Evolutionary conservation across 2,888 invertebrate species (phyloP).

Genomic region (Diachrysia chrysitis): DNA sequence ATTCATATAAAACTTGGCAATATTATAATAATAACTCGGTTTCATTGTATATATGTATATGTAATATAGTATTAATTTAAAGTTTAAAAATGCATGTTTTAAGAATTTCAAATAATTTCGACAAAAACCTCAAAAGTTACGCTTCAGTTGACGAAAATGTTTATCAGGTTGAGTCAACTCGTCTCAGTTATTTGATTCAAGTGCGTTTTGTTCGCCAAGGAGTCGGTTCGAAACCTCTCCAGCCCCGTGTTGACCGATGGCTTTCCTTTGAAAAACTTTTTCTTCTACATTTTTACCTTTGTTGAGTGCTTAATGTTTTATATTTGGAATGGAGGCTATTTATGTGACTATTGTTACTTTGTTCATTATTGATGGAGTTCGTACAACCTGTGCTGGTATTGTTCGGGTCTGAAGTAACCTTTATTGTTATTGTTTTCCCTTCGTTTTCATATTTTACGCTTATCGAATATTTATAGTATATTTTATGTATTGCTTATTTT

Average conservation of each 20-base stretch:
- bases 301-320: slow-evolving; percentile 12
- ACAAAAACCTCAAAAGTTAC: background rate
- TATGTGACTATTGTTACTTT: slow-evolving; percentile 8
- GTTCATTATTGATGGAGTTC: slow-evolving; percentile 2
- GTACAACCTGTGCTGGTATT: background rate
- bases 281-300: slow-evolving; percentile 9
- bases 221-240: slow-evolving; percentile 9
- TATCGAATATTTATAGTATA: background rate
- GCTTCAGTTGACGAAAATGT: slow-evolving; percentile 1
- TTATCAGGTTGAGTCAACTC: background rate
- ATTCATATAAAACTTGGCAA: background rate
- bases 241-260: slow-evolving; percentile 16
- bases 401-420: background rate
- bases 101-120: background rate
- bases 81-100: too few species aligned
- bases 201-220: slow-evolving; percentile 27
- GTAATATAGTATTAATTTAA: too few species aligned
- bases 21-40: too few species aligned
- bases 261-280: slow-evolving; percentile 19
- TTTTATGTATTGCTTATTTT: background rate
- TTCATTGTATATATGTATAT: too few species aligned
- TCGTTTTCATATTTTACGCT: background rate
- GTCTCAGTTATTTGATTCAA: slow-evolving; percentile 13
- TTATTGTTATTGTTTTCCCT: background rate
- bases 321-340: slow-evolving; percentile 6